Percentiles rank a stretch among this genome's conserved stretches.
Conservation (phyloP, 2,888 invertebrate species). For the Erpobdella octoculata region DNA sequence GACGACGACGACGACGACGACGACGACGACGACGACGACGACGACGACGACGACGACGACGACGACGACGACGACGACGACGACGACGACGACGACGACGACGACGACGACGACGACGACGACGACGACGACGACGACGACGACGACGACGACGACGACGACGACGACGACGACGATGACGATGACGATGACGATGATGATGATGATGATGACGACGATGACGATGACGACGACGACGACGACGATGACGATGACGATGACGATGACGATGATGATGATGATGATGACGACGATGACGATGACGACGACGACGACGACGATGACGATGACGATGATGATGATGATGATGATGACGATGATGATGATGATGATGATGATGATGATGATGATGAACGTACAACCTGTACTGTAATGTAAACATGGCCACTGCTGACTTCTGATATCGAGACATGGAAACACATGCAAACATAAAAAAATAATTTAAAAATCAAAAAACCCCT, state of each 20-base stretch:
- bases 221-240: conserved; percentile 36
- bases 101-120: conserved; percentile 26
- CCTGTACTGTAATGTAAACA: not conserved
- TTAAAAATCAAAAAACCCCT: too few relatives aligned
- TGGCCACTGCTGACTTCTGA: too few relatives aligned
- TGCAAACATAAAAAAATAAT: too few relatives aligned
- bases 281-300: conserved; percentile 27
- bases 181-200: conserved; percentile 35
- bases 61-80: not conserved
- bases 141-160: conserved; percentile 35
- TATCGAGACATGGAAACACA: too few relatives aligned
- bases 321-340: conserved; percentile 4
- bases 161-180: conserved; percentile 35
- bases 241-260: conserved; percentile 37
- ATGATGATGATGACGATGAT: conserved; percentile 11
- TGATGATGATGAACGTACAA: not conserved
- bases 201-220: conserved; percentile 36
- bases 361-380: not conserved
- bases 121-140: conserved; percentile 36
- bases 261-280: conserved; percentile 31
- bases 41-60: not conserved
- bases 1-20: not conserved
- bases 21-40: not conserved
- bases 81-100: conserved; percentile 5
- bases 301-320: conserved; percentile 21